Base-by-base conservation (phyloP, 1,140 invertebrate species). In the Pseudobourletiella spinata region DNA sequence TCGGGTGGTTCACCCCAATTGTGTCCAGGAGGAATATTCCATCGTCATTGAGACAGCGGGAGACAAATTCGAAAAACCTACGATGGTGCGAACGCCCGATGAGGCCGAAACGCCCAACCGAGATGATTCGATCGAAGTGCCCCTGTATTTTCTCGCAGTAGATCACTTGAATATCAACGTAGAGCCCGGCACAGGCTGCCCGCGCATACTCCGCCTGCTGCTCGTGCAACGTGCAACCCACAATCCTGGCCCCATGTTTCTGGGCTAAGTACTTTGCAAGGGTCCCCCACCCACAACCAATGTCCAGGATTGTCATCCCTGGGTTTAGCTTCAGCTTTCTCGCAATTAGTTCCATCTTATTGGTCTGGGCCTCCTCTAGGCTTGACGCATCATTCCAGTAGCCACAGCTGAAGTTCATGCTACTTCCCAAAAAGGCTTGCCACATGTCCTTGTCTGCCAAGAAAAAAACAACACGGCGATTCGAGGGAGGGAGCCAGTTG, bases 1-100 rank as follows among this genome's bases (percentile, higher is more conserved):
- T 3, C 3, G 55, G 28, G 24, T 62, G 54, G 55, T 35, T 42
- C n/a, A 55, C 44, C 25, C 64, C 60, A 46, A 66, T 63, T 11
- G 59, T 59, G n/a, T 66, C 59, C 3, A 63, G 30, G 8, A 66
- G 56, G 42, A 66, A 66, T 24, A 66, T 42, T 1, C 64, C 64
- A 48, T 66, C 64, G 14, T 58, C 46, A 14, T n/a, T 39, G 4
- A 66, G 35, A 57, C 43, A 50, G 18, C 42, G 11, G 15, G 48
- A 16, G 16, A 26, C 56, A 46, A 66, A 50, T 51, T 66, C 22
- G 22, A 66, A 63, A 39, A 42, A 66, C 26, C 28, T 56, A n/a
- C 60, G 43, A 42, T 64, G 59, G 30, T 67, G 59, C 3, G 54
- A 42, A 14, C n/a, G 22, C 11, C 62, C 61, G 3, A 67, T 62